A percentile compares a stretch with the other conserved stretches of the same genome.
Evolutionary conservation across 2,113 vertebrate species (phyloP).

Genomic region (Anas platyrhynchos): DNA sequence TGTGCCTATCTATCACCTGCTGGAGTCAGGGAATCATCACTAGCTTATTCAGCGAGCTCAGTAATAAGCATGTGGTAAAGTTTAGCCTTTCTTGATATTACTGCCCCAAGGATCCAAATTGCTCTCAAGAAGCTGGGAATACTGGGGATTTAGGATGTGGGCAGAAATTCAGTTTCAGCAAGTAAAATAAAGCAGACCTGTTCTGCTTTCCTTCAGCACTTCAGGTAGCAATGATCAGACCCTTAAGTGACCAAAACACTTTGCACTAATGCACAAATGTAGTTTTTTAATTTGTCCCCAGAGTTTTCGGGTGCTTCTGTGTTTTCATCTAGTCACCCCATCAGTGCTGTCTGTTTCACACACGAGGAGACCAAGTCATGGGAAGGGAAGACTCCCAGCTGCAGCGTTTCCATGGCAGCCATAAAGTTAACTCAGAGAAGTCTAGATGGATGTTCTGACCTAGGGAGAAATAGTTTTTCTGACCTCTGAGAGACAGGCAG

Average conservation of each 20-base stretch:
- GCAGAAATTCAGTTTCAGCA: neutral
- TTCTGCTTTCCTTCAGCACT: neutral
- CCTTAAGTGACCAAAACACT: neutral
- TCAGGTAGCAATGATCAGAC: neutral
- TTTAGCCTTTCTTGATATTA: neutral
- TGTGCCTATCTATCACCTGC: neutral
- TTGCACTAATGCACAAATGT: neutral
- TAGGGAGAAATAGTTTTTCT: neutral
- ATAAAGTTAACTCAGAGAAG: neutral
- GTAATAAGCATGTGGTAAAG: neutral
- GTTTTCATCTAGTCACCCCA: rapidly evolving
- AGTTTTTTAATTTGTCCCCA: neutral
- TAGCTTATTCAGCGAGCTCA: neutral
- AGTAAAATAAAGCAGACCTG: neutral
- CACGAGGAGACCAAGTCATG: neutral
- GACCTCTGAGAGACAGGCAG: neutral
- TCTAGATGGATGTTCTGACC: neutral
- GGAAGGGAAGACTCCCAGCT: neutral
- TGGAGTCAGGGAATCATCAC: neutral
- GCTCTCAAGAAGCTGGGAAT: neutral
- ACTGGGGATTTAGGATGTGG: neutral
- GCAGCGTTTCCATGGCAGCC: neutral
- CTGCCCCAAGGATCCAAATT: neutral
- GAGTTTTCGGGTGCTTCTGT: neutral
- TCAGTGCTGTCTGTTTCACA: rapidly evolving